A percentile compares a stretch with the other conserved stretches of the same genome.
Conservation (phyloP, 1,140 invertebrate species). For the Drosophila lacteicornis region DNA sequence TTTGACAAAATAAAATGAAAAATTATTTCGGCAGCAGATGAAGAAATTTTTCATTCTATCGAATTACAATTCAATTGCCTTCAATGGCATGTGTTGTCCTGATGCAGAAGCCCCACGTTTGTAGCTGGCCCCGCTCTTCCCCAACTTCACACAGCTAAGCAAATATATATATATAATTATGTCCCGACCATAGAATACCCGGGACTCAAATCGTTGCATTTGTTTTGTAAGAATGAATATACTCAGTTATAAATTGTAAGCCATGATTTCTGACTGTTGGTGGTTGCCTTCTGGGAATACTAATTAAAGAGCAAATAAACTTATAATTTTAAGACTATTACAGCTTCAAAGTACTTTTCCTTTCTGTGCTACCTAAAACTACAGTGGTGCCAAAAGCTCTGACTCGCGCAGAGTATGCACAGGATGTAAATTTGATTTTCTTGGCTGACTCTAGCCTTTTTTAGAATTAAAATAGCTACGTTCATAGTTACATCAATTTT, state of each 20-base stretch:
- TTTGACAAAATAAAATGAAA: conserved; percentile 41
- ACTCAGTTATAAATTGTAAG: too few relatives aligned
- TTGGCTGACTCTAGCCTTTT: too few relatives aligned
- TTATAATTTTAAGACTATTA: too few relatives aligned
- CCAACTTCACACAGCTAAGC: neutral
- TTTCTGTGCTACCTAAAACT: neutral
- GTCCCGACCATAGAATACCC: neutral
- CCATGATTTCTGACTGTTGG: neutral
- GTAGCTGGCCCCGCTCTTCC: neutral
- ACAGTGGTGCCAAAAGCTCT: neutral
- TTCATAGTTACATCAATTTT: too few relatives aligned
- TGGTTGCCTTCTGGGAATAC: too few relatives aligned
- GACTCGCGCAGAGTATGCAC: too few relatives aligned
- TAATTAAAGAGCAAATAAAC: too few relatives aligned
- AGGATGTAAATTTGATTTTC: too few relatives aligned
- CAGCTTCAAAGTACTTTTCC: too few relatives aligned
- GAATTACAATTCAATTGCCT: conserved; percentile 74
- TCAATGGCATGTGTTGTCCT: conserved; percentile 50
- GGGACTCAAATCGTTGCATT: neutral
- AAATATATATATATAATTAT: neutral
- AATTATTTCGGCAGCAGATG: conserved; percentile 29
- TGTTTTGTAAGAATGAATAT: neutral
- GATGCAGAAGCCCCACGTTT: neutral
- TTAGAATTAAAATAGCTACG: too few relatives aligned
- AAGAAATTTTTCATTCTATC: conserved; percentile 57